phyloP scores from a whole-genome alignment of 2,113 vertebrate genomes.

The Sphyrna mokarran region DNA sequence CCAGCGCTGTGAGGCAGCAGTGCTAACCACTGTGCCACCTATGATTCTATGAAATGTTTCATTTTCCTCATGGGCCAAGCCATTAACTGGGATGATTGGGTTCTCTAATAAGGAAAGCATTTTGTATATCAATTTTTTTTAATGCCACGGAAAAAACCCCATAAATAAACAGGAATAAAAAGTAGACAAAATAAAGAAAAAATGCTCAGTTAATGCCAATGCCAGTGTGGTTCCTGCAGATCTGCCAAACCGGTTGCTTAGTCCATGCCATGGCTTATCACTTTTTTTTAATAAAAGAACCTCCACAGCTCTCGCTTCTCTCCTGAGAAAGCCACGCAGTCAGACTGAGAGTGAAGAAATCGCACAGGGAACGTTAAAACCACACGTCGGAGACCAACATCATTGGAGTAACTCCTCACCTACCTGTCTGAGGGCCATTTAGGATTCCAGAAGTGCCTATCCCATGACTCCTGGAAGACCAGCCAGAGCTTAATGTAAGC shows the following conservation, averaged over 20 bases:
- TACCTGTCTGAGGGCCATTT: background rate
- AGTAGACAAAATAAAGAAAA: slow-evolving; percentile 31
- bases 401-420: background rate
- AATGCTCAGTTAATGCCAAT: background rate
- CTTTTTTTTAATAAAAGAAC: background rate
- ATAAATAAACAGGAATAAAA: slow-evolving; percentile 21
- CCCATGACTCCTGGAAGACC: slow-evolving; percentile 5
- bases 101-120: background rate
- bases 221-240: too few relatives aligned
- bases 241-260: background rate
- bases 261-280: background rate
- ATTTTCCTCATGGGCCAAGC: background rate
- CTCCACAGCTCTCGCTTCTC: background rate
- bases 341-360: background rate
- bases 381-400: background rate
- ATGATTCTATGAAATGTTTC: background rate
- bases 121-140: background rate
- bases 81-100: background rate
- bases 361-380: background rate
- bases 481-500: background rate
- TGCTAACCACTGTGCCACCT: too few relatives aligned
- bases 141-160: background rate
- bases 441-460: background rate
- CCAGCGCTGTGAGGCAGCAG: too few relatives aligned
- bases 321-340: background rate